Percentiles rank a stretch among this genome's conserved stretches.
Evolutionary conservation across 2,113 vertebrate genomes (phyloP).

Genomic region (Puffinus mauretanicus): DNA sequence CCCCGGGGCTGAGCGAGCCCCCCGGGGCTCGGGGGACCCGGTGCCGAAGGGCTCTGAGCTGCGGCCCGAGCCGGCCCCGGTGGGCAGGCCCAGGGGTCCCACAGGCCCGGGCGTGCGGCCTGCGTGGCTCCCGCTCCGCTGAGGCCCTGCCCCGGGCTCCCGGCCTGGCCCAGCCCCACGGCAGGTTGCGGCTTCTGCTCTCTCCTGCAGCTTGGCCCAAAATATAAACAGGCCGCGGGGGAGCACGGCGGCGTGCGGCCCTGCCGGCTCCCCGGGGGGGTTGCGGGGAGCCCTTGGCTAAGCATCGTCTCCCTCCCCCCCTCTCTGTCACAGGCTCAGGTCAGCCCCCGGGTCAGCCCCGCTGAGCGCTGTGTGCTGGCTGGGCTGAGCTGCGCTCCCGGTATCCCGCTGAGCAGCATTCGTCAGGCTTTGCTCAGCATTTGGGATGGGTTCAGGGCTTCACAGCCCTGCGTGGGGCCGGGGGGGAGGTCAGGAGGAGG

Average conservation of each 20-base stretch:
- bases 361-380: fast-evolving
- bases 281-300: too few species aligned
- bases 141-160: neutral
- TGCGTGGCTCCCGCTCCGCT: neutral
- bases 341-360: neutral
- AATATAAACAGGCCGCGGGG: neutral
- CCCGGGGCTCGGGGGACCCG: too few species aligned
- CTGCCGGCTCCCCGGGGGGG: neutral
- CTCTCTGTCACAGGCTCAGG: fast-evolving
- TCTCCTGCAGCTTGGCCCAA: neutral
- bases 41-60: neutral
- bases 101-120: neutral
- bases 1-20: too few species aligned
- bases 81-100: neutral
- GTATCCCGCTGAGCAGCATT: neutral
- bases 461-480: neutral
- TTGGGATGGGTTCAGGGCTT: neutral
- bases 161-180: neutral
- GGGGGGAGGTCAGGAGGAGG: neutral
- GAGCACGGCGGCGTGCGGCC: too few species aligned
- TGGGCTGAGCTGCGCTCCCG: neutral
- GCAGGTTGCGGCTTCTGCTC: neutral
- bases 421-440: fast-evolving
- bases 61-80: too few species aligned
- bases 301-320: fast-evolving